phyloP scores from a whole-genome alignment of 2,797 vertebrate species.

The Mycteria americana region DNA sequence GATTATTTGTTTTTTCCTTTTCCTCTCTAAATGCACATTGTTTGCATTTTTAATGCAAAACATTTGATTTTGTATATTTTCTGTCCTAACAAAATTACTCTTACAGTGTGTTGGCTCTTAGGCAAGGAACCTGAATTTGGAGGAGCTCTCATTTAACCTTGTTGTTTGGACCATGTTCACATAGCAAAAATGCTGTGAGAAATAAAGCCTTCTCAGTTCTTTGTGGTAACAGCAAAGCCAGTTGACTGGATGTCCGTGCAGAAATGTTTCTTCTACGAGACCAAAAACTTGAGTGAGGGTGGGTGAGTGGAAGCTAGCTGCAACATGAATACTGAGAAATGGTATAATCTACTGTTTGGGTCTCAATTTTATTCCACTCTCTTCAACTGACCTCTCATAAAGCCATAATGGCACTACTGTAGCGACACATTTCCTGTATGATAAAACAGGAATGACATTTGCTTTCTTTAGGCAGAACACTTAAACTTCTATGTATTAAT shows the following conservation, averaged over 20 bases:
- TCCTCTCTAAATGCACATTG: not conserved
- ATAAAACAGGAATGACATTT: not conserved
- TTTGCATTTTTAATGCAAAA: not conserved
- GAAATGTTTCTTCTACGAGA: not conserved
- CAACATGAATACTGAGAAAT: not conserved
- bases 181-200: not conserved
- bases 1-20: too few relatives aligned
- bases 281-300: not conserved
- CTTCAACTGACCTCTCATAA: not conserved
- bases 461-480: not conserved
- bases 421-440: not conserved
- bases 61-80: not conserved
- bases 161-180: not conserved
- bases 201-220: not conserved
- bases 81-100: not conserved
- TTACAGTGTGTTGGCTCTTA: not conserved
- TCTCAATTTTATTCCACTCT: not conserved
- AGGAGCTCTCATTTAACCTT: not conserved
- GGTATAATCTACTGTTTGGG: not conserved
- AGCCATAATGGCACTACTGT: not conserved
- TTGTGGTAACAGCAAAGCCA: not conserved
- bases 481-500: not conserved
- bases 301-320: not conserved
- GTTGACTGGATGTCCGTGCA: not conserved
- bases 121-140: not conserved